Base-by-base conservation (phyloP, 2,797 vertebrate species). In the Ceryle rudis region DNA sequence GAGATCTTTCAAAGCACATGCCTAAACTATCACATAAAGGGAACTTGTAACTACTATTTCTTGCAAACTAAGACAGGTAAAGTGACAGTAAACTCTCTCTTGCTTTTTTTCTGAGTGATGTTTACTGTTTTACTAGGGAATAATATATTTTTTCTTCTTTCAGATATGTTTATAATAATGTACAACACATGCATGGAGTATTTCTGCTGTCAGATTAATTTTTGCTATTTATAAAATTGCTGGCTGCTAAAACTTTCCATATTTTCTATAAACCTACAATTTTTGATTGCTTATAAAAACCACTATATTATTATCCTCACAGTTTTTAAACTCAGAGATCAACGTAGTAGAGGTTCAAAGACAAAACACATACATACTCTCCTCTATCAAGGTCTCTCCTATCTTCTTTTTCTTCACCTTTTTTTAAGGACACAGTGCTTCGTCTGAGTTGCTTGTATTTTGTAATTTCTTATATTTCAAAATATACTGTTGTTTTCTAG, bases 401-500 rank as follows among this genome's bases (percentile, higher is more conserved):
- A 29, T 81, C 14, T 77, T 89, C 86, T 78, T 65, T 47, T 77
- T 58, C 31, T 28, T 93, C 54, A 47, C n/a, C 33, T 73, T 91
- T 93, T 57, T 78, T 42, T 80, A 87, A 37, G 28, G 58, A 37
- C 42, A 74, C 35, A 31, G 31, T 23, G 35, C 29, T 23, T 57
- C 64, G 92, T 88, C 51, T 31, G 37, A 89, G 11, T 31, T 77
- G 54, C 35, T 88, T 51, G 22, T 35, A 46, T 73, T 58, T 87
- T 74, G 58, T 95, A 87, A 58, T 82, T 66, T 80, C 37, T 77
- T 16, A 2, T 65, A 60, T 93, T 90, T 95, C 94, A 92, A 87
- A 65, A 95, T 64, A 79, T 7, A 82, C 37, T n/a, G 3, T 26
- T 73, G 6, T 54, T 54, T 78, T 67, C 77, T 41, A 81, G 41